phyloP scores from a whole-genome alignment of 2,888 invertebrate species.

The Scelioninae gen. 1 region DNA sequence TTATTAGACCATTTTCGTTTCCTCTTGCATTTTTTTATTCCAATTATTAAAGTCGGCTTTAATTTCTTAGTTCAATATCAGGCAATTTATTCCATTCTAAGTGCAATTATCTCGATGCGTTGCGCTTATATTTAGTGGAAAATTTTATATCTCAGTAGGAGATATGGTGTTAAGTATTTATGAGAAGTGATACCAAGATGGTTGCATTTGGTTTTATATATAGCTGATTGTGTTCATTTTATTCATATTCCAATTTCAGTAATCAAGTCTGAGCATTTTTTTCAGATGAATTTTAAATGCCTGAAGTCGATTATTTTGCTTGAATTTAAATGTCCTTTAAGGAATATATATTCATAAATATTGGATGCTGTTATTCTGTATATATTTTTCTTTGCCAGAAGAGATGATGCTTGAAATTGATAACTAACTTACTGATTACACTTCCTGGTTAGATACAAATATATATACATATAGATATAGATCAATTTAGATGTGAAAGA shows the following conservation, averaged over 20 bases:
- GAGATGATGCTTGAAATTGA: too few relatives aligned
- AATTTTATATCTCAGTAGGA: conserved; percentile 24
- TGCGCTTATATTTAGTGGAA: conserved; percentile 41
- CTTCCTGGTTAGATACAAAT: neutral
- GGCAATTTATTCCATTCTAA: conserved; percentile 52
- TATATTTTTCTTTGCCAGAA: too few relatives aligned
- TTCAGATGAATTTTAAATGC: too few relatives aligned
- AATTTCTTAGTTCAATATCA: conserved; percentile 64
- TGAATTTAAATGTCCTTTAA: too few relatives aligned
- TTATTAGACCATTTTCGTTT: conserved; percentile 67
- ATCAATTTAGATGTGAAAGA: neutral
- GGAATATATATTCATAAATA: too few relatives aligned
- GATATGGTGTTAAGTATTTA: conserved; percentile 34
- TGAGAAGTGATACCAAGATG: conserved; percentile 6
- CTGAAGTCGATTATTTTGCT: too few relatives aligned
- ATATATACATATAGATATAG: neutral
- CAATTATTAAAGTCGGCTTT: conserved; percentile 55
- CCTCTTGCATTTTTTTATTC: conserved; percentile 66
- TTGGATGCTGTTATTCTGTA: too few relatives aligned
- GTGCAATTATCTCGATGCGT: conserved; percentile 50
- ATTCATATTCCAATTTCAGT: neutral
- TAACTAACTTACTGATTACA: neutral
- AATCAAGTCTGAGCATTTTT: too few relatives aligned
- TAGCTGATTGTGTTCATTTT: conserved; percentile 15
- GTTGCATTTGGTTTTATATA: conserved; percentile 10